Base-by-base conservation (phyloP, 64 coral and sea anemone genomes). In the Montipora sp. region DNA sequence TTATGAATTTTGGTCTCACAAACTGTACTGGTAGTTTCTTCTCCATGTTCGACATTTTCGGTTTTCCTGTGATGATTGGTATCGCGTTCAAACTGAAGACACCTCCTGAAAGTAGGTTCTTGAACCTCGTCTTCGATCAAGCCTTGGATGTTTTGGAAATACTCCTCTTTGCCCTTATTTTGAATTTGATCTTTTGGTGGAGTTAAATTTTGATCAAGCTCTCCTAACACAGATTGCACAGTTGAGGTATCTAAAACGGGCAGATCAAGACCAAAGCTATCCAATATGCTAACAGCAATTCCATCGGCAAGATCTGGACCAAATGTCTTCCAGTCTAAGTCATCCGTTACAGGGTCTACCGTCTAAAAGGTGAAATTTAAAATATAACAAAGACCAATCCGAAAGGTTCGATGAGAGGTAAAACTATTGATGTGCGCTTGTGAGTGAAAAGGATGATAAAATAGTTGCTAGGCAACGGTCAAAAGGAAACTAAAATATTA, bases 281-380 rank as follows among this genome's bases (percentile, higher is more conserved):
- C 82, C 82, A 85, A 21, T 85, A 85, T 85, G 47, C 82, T 85
- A 1, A 85, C 82, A 5, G n/a, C 65, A 48, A 71, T 85, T 85
- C 65, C 65, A 72, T 85, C 82, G 1, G 82, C 82, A 9, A 85
- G 63, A 14, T 72, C 65, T 7, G 60, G 15, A 47, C 65, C 49
- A 63, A 85, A 85, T 5, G 10, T 85, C 9, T 49, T 49, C 63
- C 82, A 85, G 61, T 72, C 22, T 12, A 85, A 47, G 43, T 85
- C 82, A 47, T 85, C 82, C 19, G 82, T 85, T 3, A 85, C 82
- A 11, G 82, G 82, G 47, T 85, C 82, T 19, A 85, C 61, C 4
- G 9, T 71, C 65, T 85, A 5, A 14, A 72, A 70, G 27, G 3
- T 71, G 8, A 44, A 49, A 46, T 48, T 2, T 4, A 22, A 47